Evolutionary conservation across 2,888 invertebrate genomes (phyloP).

Genomic region (Mesorhabditis belari): DNA sequence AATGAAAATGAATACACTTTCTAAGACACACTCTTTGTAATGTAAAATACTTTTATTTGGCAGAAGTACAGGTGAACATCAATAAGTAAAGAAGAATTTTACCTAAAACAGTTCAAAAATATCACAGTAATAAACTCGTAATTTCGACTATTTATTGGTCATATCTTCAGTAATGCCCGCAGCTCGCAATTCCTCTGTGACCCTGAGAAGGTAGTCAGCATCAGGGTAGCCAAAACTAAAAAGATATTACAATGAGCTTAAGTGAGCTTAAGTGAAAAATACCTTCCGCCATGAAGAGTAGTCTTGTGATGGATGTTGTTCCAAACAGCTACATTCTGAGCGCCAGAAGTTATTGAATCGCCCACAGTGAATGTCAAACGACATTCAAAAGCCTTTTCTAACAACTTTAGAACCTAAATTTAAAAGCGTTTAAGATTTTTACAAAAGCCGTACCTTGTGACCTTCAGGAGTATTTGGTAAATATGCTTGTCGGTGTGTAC

Average conservation of each 20-base stretch:
- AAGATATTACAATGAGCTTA: not conserved
- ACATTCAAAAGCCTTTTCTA: slow-evolving; percentile 76
- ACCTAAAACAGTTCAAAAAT: no score
- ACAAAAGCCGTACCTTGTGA: slow-evolving; percentile 64
- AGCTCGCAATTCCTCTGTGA: slow-evolving; percentile 57
- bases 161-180: slow-evolving; percentile 53
- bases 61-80: no score
- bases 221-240: slow-evolving; percentile 67
- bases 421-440: not conserved
- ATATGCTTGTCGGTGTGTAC: slow-evolving; percentile 12
- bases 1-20: no score
- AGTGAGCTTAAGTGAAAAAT: not conserved
- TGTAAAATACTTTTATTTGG: no score
- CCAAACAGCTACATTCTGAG: slow-evolving; percentile 79
- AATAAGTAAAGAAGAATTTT: no score
- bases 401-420: slow-evolving; percentile 64
- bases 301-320: slow-evolving; percentile 81
- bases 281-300: slow-evolving; percentile 22
- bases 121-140: not conserved
- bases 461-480: slow-evolving; percentile 12
- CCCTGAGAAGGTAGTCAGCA: slow-evolving; percentile 68
- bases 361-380: slow-evolving; percentile 77
- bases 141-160: slow-evolving; percentile 20
- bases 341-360: slow-evolving; percentile 74
- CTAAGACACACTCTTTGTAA: no score